These are phyloP conservation scores for Varanus salvator DNA, from an alignment of 2,113 vertebrate species.

Conservation along the genomic window DNA sequence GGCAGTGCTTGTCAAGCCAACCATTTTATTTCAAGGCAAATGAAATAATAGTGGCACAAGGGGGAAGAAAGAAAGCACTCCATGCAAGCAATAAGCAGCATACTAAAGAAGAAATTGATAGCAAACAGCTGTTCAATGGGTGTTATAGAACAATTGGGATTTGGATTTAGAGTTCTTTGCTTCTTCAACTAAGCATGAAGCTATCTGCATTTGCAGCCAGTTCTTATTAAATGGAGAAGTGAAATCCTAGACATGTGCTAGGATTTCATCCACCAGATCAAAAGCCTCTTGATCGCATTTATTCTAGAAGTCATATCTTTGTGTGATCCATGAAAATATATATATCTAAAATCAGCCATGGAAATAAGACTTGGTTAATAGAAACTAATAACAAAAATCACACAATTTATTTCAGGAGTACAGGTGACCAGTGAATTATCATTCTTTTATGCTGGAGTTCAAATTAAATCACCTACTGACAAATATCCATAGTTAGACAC, in stretches of 20 bases:
- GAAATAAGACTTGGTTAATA: conserved; percentile 75
- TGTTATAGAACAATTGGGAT: conserved; percentile 1
- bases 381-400: conserved; percentile 18
- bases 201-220: conserved; percentile 66
- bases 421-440: conserved; percentile 20
- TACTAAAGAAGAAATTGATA: conserved; percentile 28
- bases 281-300: conserved; percentile 62
- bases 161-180: conserved; percentile 38
- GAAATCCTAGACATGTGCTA: conserved; percentile 6
- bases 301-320: conserved; percentile 60
- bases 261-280: conserved; percentile 54
- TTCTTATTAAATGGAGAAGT: conserved; percentile 47
- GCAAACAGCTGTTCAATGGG: conserved; percentile 32
- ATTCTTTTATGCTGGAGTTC: conserved; percentile 48
- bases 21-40: conserved; percentile 33
- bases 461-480: conserved; percentile 44
- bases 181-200: conserved; percentile 78
- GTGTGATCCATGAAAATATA: conserved; percentile 62
- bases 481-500: conserved; percentile 33
- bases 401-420: conserved; percentile 8
- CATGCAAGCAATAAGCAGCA: not conserved
- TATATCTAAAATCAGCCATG: conserved; percentile 76
- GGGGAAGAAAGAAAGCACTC: not conserved
- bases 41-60: not conserved
- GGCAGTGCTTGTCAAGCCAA: conserved; percentile 37